Evolutionary conservation across 2,888 invertebrate species (phyloP).

Genomic region (Invenusta paracnida): DNA sequence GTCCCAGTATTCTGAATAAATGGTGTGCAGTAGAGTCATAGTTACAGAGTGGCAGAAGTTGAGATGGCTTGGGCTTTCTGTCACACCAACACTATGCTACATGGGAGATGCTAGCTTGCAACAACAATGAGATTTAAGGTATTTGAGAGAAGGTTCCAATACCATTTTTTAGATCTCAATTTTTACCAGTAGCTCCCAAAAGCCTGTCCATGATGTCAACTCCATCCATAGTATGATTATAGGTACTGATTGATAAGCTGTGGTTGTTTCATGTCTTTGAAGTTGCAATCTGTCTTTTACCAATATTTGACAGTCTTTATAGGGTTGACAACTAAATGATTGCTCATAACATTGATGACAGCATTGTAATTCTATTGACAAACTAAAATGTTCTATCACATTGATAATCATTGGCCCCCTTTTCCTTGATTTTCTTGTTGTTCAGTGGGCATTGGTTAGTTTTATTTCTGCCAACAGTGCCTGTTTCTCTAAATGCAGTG

Average conservation of each 20-base stretch:
- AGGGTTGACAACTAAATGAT: not conserved
- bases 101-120: not conserved
- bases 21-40: not conserved
- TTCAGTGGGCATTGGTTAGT: not conserved
- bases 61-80: not conserved
- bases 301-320: not conserved
- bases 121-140: not conserved
- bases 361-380: not conserved
- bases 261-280: not conserved
- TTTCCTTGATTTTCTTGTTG: not conserved
- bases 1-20: not conserved
- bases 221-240: not conserved
- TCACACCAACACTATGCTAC: not conserved
- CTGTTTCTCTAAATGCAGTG: too few species aligned
- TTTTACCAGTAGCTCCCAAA: not conserved
- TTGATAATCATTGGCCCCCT: not conserved
- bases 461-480: too few species aligned
- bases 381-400: not conserved
- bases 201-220: not conserved
- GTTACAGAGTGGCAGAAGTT: not conserved
- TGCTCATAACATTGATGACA: not conserved
- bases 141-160: not conserved
- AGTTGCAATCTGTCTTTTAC: too few species aligned
- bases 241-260: not conserved
- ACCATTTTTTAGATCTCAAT: not conserved